Percentiles rank a stretch among this genome's conserved stretches.
phyloP scores from a whole-genome alignment of 2,888 invertebrate species.

The Cenopis cana region DNA sequence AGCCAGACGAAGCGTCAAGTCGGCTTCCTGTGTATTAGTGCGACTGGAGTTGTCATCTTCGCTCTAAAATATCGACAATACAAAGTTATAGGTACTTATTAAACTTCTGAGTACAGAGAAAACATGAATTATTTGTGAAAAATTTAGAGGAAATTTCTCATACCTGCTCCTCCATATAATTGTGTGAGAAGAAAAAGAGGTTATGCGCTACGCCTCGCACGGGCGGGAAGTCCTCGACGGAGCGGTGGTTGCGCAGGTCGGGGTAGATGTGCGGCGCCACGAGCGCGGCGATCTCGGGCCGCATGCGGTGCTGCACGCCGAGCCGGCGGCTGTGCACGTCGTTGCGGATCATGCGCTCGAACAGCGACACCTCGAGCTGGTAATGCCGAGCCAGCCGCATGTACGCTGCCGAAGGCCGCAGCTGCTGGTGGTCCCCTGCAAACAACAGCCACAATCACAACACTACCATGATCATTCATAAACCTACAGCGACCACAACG shows the following conservation, averaged over 20 bases:
- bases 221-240: constrained; percentile 83
- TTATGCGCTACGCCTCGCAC: constrained; percentile 86
- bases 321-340: constrained; percentile 86
- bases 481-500: neutral
- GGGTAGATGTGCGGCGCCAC: constrained; percentile 89
- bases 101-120: too few species aligned
- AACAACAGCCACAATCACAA: neutral
- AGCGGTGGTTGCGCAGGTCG: constrained; percentile 85
- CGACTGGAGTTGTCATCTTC: constrained; percentile 80
- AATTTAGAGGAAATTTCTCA: neutral
- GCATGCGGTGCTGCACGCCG: constrained; percentile 91
- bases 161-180: constrained; percentile 81
- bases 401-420: constrained; percentile 89
- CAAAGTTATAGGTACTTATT: too few species aligned
- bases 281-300: constrained; percentile 83
- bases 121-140: neutral
- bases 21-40: constrained; percentile 87
- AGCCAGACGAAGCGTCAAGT: constrained; percentile 85
- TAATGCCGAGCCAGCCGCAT: constrained; percentile 87
- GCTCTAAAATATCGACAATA: constrained; percentile 50
- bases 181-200: constrained; percentile 89
- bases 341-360: constrained; percentile 91
- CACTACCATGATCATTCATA: neutral
- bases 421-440: constrained; percentile 91
- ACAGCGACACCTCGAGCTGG: constrained; percentile 90